Evolutionary conservation across 2,797 vertebrate species (phyloP), one percentile per base, ranked within the genome.

Genomic region (Acanthis flammea): DNA sequence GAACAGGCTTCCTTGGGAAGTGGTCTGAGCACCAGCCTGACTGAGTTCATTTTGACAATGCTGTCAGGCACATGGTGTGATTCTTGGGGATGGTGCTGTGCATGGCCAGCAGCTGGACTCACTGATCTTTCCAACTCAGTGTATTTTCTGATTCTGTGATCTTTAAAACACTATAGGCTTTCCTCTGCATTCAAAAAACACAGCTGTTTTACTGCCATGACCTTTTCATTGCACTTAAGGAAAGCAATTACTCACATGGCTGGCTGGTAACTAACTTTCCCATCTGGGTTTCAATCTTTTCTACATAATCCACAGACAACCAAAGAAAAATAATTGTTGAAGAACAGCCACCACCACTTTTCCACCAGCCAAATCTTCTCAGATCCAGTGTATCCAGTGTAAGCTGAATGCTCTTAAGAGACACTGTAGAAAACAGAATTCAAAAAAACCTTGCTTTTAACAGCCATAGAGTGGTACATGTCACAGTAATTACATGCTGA

Each of bases 301-400:
- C 97, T 41, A 98, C 97, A 76, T 98, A 98, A 86, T 96, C 90
- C 62, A 98, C 97, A 47, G 98, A 98, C 51, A 99, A 96, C 97
- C 97, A 99, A 28, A 99, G 96, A 74, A 99, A 97, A 91, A 99
- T 97, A 9, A 35, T 84, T 48, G 78, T 92, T 60, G 96, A 93
- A 21, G 92, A 96, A 68, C 86, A 88, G 75, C 92, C 95, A 25
- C 96, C 95, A 22, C 92, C 90, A 75, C 84, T 96, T 55, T 97
- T 98, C 99, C 99, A 99, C 51, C 99, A 65, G 19, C 99, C 99
- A 97, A 99, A 98, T 67, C 97, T 98, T 93, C 97, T 97, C 93
- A 99, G 97, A 81, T 98, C 96, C 58, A 77, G 89, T 11, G 98
- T 98, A 83, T 98, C 97, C 84, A 99, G 81, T 37, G 76, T 95